phyloP scores from a whole-genome alignment of 2,113 vertebrate genomes.

The Notarius lentiginosus region DNA sequence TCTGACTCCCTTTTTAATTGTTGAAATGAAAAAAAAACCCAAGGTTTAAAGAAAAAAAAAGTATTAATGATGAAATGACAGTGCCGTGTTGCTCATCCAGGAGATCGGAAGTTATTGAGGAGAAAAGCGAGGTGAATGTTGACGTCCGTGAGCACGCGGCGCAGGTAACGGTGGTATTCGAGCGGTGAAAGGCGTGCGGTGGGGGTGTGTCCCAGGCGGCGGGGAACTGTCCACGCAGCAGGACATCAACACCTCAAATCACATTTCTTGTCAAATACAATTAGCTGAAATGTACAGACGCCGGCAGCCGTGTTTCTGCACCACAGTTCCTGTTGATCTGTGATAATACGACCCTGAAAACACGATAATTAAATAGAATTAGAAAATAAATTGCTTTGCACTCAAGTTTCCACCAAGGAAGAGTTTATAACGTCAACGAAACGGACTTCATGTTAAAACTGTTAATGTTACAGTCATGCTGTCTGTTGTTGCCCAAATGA shows the following conservation, averaged over 20 bases:
- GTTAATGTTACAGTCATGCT: no score
- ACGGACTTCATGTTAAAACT: no score
- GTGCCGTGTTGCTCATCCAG: background rate
- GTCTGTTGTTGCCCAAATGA: no score
- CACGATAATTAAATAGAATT: background rate
- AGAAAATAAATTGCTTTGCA: background rate
- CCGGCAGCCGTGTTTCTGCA: background rate
- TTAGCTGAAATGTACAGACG: background rate
- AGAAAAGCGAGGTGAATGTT: background rate
- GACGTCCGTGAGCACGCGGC: background rate
- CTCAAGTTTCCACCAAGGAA: no score
- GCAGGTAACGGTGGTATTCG: background rate
- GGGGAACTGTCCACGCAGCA: background rate
- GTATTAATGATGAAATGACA: no score
- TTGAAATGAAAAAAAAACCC: no score
- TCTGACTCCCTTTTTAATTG: no score
- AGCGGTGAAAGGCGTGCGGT: background rate
- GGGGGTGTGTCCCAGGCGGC: background rate
- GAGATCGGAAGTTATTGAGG: background rate
- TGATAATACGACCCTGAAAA: background rate
- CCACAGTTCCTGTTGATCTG: background rate
- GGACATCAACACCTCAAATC: conserved; percentile 14
- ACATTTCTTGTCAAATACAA: background rate
- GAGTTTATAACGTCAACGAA: no score
- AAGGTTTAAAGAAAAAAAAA: no score